Conservation (phyloP, 1,140 invertebrate species). For the Wasmannia auropunctata region DNA sequence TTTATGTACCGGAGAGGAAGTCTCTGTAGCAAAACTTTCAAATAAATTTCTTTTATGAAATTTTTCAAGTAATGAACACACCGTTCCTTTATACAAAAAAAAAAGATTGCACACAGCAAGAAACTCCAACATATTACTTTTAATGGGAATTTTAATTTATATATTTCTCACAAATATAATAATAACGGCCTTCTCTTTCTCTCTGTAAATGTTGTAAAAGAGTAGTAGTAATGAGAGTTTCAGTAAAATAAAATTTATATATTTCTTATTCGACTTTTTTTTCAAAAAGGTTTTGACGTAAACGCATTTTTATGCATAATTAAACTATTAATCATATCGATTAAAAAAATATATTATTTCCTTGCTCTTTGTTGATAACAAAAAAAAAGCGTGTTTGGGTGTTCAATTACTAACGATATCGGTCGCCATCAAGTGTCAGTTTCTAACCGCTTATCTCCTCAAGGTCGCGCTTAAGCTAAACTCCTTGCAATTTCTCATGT, state of each 20-base stretch:
- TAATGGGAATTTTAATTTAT: background rate
- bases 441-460: conserved; percentile 2
- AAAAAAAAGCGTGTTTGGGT: background rate
- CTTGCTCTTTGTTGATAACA: background rate
- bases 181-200: background rate
- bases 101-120: background rate
- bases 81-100: background rate
- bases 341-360: background rate
- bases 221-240: background rate
- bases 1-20: background rate
- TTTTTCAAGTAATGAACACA: conserved; percentile 5
- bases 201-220: background rate
- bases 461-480: conserved; percentile 36
- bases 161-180: background rate
- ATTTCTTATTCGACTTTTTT: background rate
- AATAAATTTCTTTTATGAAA: conserved; percentile 27
- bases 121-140: background rate
- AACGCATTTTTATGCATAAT: background rate
- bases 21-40: background rate
- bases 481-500: background rate
- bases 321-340: background rate
- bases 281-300: background rate
- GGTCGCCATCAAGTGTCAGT: background rate
- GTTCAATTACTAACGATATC: background rate
- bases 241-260: background rate